A percentile compares a stretch with the other conserved stretches of the same genome.
These are phyloP conservation scores for Endomychus coccineus DNA, from an alignment of 2,888 invertebrate genomes.

Conservation along the genomic window DNA sequence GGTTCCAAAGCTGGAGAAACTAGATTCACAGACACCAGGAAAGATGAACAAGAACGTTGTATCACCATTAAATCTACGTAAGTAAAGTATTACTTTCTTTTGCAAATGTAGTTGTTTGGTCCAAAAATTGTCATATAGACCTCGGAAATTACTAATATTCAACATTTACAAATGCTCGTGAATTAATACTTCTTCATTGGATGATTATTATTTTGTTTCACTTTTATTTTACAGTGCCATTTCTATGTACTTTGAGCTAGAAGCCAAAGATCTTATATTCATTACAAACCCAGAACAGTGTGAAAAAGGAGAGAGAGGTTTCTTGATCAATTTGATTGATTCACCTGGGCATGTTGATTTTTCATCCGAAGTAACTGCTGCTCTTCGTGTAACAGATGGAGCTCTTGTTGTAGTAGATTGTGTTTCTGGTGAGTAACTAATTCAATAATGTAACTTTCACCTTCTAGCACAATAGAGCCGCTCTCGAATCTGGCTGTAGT, in stretches of 20 bases:
- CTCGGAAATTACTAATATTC: too few species aligned
- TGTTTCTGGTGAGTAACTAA: conserved; percentile 75
- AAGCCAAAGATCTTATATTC: conserved; percentile 89
- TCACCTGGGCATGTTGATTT: conserved; percentile 99
- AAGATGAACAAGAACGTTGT: conserved; percentile 99
- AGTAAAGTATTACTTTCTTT: too few species aligned
- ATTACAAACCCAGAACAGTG: conserved; percentile 87
- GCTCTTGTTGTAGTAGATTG: conserved; percentile 99
- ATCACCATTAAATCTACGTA: conserved; percentile 99
- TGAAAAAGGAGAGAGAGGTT: conserved; percentile 86
- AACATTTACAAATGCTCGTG: too few species aligned
- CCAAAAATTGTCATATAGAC: too few species aligned
- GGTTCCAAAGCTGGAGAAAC: conserved; percentile 98
- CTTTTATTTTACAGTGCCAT: conserved; percentile 69
- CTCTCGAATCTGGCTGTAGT: conserved; percentile 24
- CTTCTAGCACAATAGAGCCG: conserved; percentile 35
- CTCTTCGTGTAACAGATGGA: conserved; percentile 99
- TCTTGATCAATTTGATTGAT: conserved; percentile 99
- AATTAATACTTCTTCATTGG: too few species aligned
- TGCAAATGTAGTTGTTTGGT: too few species aligned
- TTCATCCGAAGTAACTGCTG: conserved; percentile 99
- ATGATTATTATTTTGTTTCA: conserved; percentile 2
- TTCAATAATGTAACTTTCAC: conserved; percentile 9
- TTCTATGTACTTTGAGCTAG: conserved; percentile 97
- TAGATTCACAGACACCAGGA: conserved; percentile 97